Evolutionary conservation across 1,140 invertebrate genomes (phyloP).

Genomic region (Asbolus verrucosus): DNA sequence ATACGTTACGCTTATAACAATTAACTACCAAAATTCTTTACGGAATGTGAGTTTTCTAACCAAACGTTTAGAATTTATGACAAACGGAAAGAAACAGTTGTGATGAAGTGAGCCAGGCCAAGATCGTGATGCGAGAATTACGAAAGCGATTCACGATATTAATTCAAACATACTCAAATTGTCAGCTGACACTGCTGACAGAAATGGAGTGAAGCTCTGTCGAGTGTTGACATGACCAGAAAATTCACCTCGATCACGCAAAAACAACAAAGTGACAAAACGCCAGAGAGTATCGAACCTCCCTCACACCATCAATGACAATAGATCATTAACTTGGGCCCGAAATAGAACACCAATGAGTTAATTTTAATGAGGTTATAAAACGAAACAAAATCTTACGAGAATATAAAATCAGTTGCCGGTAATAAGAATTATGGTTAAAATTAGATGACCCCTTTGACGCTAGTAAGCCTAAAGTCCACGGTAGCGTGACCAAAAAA

Average conservation of each 20-base stretch:
- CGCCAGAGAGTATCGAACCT: neutral
- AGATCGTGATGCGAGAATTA: constrained; percentile 42
- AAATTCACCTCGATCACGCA: constrained; percentile 12
- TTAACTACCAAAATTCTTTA: constrained; percentile 28
- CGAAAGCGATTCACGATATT: constrained; percentile 42
- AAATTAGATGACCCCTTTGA: constrained; percentile 30
- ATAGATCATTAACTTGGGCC: neutral
- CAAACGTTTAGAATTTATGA: constrained; percentile 38
- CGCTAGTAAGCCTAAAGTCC: constrained; percentile 2
- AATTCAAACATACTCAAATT: constrained; percentile 43
- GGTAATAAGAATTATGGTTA: constrained; percentile 28
- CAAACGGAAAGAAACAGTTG: constrained; percentile 38
- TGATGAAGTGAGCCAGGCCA: constrained; percentile 43
- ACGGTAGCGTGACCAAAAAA: constrained; percentile 20
- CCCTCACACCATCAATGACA: constrained; percentile 1
- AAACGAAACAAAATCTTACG: constrained; percentile 12
- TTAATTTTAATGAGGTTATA: constrained; percentile 29
- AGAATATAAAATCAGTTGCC: constrained; percentile 4
- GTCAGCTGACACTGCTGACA: constrained; percentile 33
- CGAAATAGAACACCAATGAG: constrained; percentile 12
- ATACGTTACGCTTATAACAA: constrained; percentile 37
- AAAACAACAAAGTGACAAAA: constrained; percentile 16
- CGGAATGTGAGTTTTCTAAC: constrained; percentile 12
- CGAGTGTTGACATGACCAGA: constrained; percentile 20
- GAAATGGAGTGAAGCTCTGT: constrained; percentile 27